phyloP scores from a whole-genome alignment of 2,797 vertebrate species.

The Astyanax mexicanus region DNA sequence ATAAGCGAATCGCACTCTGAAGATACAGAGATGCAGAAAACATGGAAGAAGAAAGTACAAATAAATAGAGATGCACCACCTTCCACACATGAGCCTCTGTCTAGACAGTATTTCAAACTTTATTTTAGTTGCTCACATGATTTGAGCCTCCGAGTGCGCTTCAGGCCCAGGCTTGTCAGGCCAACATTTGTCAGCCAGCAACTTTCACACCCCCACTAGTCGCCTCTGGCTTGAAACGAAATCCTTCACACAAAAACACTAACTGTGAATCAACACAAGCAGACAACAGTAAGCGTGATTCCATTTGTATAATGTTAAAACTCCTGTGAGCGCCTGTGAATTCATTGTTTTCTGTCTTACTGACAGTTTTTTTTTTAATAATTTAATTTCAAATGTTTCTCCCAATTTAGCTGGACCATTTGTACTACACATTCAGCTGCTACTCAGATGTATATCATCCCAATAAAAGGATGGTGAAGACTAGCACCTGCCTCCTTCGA shows the following conservation, averaged over 20 bases:
- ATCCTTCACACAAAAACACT: neutral
- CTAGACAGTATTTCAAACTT: constrained; percentile 1
- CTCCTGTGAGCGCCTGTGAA: neutral
- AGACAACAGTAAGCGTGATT: too few relatives aligned
- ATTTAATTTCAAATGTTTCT: too few relatives aligned
- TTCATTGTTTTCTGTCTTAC: too few relatives aligned
- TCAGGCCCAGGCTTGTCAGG: constrained; percentile 2
- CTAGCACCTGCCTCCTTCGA: too few relatives aligned
- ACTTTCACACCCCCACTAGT: neutral
- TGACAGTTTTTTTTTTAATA: too few relatives aligned
- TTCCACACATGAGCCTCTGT: constrained; percentile 1
- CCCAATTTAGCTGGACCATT: too few relatives aligned
- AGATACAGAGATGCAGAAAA: too few relatives aligned
- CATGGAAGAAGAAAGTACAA: too few relatives aligned
- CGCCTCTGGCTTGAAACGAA: constrained; percentile 13
- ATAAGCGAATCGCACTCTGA: too few relatives aligned
- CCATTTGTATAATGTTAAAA: neutral
- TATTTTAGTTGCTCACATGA: neutral
- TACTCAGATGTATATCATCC: too few relatives aligned
- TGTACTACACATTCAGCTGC: too few relatives aligned
- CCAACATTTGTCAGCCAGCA: constrained; percentile 4
- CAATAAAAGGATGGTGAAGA: too few relatives aligned
- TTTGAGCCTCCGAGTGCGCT: neutral
- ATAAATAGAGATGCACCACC: neutral
- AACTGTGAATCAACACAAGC: neutral